A percentile compares a stretch with the other conserved stretches of the same genome.
Evolutionary conservation across 2,113 vertebrate species (phyloP).

Genomic region (Datnioides undecimradiatus): DNA sequence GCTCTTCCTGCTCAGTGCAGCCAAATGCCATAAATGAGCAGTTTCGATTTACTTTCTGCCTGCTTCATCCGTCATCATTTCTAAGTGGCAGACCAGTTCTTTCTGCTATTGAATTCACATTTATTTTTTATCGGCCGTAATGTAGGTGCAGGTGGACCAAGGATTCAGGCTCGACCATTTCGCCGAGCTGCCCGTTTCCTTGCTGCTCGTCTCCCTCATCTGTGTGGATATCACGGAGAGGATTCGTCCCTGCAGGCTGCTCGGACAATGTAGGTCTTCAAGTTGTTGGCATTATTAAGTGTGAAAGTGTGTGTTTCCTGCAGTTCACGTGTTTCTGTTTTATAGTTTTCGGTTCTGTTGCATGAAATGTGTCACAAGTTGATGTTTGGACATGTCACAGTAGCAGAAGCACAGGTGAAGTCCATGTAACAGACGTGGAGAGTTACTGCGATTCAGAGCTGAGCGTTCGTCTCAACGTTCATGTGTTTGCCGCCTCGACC

Average conservation of each 20-base stretch:
- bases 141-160: conserved; percentile 78
- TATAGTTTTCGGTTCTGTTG: not conserved
- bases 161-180: conserved; percentile 62
- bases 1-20: conserved; percentile 1
- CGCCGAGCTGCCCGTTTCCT: conserved; percentile 84
- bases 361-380: not conserved
- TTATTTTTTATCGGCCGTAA: not conserved
- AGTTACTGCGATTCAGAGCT: too few relatives aligned
- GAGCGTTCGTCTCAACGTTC: too few relatives aligned
- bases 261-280: conserved; percentile 73
- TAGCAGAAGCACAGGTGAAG: not conserved
- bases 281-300: not conserved
- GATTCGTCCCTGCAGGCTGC: conserved; percentile 82
- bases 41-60: conserved; percentile 15
- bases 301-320: too few relatives aligned
- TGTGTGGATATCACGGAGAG: conserved; percentile 85
- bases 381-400: not conserved
- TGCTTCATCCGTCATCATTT: conserved; percentile 19
- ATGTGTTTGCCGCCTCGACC: too few relatives aligned
- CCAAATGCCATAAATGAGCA: conserved; percentile 19
- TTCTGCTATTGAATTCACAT: not conserved
- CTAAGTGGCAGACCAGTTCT: not conserved
- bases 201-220: conserved; percentile 85
- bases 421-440: too few relatives aligned
- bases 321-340: not conserved